Conservation (phyloP, 2,797 vertebrate genomes). For the Lagodon rhomboides region DNA sequence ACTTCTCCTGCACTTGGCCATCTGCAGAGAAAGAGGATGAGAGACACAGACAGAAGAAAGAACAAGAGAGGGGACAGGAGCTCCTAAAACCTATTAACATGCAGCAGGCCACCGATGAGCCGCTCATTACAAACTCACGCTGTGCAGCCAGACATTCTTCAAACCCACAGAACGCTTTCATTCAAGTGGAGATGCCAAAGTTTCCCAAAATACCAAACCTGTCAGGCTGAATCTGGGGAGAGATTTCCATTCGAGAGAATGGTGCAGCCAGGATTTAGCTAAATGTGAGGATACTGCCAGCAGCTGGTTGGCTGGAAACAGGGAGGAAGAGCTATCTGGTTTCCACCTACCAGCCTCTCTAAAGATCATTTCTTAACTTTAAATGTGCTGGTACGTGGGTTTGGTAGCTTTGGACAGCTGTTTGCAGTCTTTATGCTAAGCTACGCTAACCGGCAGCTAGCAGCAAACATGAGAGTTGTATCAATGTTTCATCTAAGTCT, state of each 20-base stretch:
- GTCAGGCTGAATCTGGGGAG: background rate
- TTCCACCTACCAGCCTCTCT: background rate
- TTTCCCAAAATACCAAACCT: slow-evolving; percentile 10
- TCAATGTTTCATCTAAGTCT: background rate
- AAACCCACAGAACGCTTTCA: slow-evolving; percentile 3
- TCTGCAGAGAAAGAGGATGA: slow-evolving; percentile 23
- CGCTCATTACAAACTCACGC: background rate
- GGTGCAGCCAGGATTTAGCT: background rate
- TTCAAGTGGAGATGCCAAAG: background rate
- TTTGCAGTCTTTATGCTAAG: background rate
- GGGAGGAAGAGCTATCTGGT: background rate
- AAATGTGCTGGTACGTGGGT: background rate
- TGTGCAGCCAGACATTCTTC: slow-evolving; percentile 12
- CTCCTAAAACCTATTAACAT: slow-evolving; percentile 14
- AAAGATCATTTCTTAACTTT: background rate
- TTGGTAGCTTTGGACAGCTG: background rate
- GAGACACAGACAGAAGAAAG: background rate
- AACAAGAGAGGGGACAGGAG: slow-evolving; percentile 4
- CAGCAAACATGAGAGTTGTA: background rate
- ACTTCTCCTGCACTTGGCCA: slow-evolving; percentile 38
- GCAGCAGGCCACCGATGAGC: background rate
- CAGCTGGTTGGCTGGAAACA: background rate
- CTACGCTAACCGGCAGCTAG: too few species aligned
- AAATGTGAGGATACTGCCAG: background rate
- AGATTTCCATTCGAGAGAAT: background rate